Evolutionary conservation across 2,888 invertebrate species (phyloP).

Genomic region (Pterostichus niger): DNA sequence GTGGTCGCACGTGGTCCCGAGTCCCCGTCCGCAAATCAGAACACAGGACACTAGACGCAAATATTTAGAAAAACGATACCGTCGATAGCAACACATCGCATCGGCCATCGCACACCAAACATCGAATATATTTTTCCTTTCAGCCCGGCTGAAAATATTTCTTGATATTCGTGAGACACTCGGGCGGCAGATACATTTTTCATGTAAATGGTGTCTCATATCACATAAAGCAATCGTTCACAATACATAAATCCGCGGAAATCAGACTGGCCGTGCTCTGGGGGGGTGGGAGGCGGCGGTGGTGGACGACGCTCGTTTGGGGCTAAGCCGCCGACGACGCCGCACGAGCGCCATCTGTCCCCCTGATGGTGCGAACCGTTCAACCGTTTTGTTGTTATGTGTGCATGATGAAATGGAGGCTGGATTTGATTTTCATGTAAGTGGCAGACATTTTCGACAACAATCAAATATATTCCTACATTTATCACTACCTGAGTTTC

Average conservation of each 20-base stretch:
- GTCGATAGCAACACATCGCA: constrained; percentile 40
- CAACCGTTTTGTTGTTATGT: constrained; percentile 29
- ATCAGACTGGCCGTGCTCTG: constrained; percentile 73
- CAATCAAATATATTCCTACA: not conserved
- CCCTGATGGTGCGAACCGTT: constrained; percentile 33
- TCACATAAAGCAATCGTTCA: constrained; percentile 79
- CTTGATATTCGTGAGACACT: constrained; percentile 66
- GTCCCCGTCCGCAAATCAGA: constrained; percentile 32
- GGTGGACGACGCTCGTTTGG: constrained; percentile 54
- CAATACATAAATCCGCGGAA: constrained; percentile 79
- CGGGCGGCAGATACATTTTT: constrained; percentile 75
- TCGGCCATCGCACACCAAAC: constrained; percentile 32
- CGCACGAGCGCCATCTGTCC: constrained; percentile 55
- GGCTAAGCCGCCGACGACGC: constrained; percentile 52
- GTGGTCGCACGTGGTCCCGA: not conserved
- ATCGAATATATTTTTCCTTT: constrained; percentile 59
- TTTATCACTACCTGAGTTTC: too few relatives aligned
- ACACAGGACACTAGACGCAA: constrained; percentile 30
- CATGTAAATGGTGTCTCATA: constrained; percentile 79
- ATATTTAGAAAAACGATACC: constrained; percentile 65
- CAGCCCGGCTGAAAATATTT: constrained; percentile 63
- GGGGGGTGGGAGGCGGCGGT: constrained; percentile 60
- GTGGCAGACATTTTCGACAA: not conserved
- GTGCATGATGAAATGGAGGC: constrained; percentile 20
- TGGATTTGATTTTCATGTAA: constrained; percentile 13